These are phyloP conservation scores for Agriopis leucophaearia DNA, from an alignment of 2,888 invertebrate genomes.

Conservation along the genomic window DNA sequence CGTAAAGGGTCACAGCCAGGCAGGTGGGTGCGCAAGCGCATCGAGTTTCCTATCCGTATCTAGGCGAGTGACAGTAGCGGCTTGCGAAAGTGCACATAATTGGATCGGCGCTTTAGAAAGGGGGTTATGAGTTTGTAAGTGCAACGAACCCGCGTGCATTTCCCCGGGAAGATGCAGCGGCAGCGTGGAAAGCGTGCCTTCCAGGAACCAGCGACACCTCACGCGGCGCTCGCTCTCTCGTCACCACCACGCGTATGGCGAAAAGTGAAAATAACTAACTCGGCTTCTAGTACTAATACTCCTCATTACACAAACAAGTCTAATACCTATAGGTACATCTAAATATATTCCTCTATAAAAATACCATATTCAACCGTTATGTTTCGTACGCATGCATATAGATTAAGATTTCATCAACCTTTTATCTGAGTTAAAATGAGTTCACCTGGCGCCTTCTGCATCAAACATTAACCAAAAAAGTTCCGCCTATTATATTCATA, in stretches of 20 bases:
- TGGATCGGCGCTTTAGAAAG: conserved; percentile 86
- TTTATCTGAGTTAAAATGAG: conserved; percentile 51
- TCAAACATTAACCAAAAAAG: conserved; percentile 60
- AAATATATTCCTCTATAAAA: background rate
- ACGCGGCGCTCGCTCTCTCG: conserved; percentile 60
- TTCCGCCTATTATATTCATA: conserved; percentile 69
- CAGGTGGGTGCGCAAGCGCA: conserved; percentile 77
- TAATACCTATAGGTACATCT: background rate
- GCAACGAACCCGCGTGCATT: conserved; percentile 84
- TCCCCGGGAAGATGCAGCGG: conserved; percentile 82
- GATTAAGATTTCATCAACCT: conserved; percentile 40
- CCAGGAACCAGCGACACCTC: conserved; percentile 73
- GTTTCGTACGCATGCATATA: conserved; percentile 38
- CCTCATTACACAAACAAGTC: background rate
- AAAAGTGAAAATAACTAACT: conserved; percentile 76
- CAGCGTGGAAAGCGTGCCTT: conserved; percentile 79
- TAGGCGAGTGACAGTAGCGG: conserved; percentile 86
- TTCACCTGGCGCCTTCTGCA: conserved; percentile 72
- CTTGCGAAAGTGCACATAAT: conserved; percentile 87
- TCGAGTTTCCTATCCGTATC: conserved; percentile 85
- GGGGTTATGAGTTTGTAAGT: conserved; percentile 87
- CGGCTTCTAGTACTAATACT: background rate
- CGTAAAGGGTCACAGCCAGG: conserved; percentile 58
- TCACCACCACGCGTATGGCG: conserved; percentile 62
- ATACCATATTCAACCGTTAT: conserved; percentile 31